Base-by-base conservation (phyloP, 2,888 invertebrate species). In the Eupeodes luniger region DNA sequence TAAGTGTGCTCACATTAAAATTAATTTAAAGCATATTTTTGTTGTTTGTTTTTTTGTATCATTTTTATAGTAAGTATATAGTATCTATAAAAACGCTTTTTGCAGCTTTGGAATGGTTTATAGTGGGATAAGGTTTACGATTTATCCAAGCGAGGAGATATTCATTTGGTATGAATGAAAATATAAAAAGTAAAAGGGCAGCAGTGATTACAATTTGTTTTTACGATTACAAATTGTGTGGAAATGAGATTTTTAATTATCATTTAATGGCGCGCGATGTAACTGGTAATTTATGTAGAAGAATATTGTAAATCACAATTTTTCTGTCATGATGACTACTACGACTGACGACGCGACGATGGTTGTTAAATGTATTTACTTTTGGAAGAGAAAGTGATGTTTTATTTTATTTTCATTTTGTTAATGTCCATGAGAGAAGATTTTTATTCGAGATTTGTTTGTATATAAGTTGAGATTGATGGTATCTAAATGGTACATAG, bases 201-300 rank as follows among this genome's bases (percentile, higher is more conserved):
- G 49, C 49, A 57, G 78, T 72, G 57, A 78, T 66, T 78, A 69
- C 49, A 59, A 72, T 72, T 66, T 72, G 72, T 57, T 72, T 59
- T 72, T 72, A 59, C 49, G 69, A 78, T 78, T 72, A 70, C 40
- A 64, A 40, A 14, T 47, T 78, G 64, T 47, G 70, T 47, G 53
- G 69, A 55, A 61, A 61, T 47, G 59, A 76, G 67, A 55, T 59
- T 59, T 72, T 72, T 72, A 72, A 72, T 72, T 72, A 72, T 72
- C 44, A 72, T 59, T 59, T 72, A 72, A 72, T 72, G 72, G 72
- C 11, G 40, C 11, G 40, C 19, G 12, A 47, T 59, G 34, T 47
- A 47, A 59, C 59, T 72, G 59, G 47, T 72, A 59, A 72, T 44
- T 72, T 72, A 59, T 72, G 27, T n/a, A 14, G 69, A 19, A 34